Conservation (phyloP, 2,888 invertebrate species). For the Pogonocherus hispidulus region DNA sequence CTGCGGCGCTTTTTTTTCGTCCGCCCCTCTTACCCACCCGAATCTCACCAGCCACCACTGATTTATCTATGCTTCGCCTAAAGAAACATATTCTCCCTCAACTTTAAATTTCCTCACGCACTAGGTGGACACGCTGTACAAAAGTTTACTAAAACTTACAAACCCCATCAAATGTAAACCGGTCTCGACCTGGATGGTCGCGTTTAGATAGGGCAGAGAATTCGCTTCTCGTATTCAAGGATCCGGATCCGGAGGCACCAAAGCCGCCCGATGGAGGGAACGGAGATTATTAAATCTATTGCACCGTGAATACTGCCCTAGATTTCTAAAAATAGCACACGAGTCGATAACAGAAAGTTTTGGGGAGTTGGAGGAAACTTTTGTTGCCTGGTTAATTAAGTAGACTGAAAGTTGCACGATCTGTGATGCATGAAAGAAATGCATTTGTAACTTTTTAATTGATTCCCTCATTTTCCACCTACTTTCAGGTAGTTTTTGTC, state of each 20-base stretch:
- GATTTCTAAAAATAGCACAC: conserved; percentile 10
- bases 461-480: too few species aligned
- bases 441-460: background rate
- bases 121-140: too few species aligned
- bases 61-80: too few species aligned
- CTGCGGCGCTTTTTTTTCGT: too few species aligned
- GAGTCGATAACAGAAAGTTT: background rate
- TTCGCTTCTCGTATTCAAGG: background rate
- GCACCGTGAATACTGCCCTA: conserved; percentile 10
- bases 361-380: background rate
- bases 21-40: too few species aligned
- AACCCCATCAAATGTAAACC: too few species aligned
- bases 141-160: too few species aligned
- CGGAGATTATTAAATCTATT: conserved; percentile 7
- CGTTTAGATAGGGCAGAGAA: background rate
- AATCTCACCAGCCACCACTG: too few species aligned
- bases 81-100: too few species aligned
- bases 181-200: background rate
- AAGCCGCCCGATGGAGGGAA: background rate
- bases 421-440: background rate
- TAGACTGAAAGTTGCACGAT: background rate
- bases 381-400: background rate
- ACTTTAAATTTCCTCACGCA: too few species aligned
- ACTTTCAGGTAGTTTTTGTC: too few species aligned
- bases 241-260: background rate